A percentile compares a stretch with the other conserved stretches of the same genome.
Conservation (phyloP, 2,113 vertebrate genomes). For the Cyprinus carpio region DNA sequence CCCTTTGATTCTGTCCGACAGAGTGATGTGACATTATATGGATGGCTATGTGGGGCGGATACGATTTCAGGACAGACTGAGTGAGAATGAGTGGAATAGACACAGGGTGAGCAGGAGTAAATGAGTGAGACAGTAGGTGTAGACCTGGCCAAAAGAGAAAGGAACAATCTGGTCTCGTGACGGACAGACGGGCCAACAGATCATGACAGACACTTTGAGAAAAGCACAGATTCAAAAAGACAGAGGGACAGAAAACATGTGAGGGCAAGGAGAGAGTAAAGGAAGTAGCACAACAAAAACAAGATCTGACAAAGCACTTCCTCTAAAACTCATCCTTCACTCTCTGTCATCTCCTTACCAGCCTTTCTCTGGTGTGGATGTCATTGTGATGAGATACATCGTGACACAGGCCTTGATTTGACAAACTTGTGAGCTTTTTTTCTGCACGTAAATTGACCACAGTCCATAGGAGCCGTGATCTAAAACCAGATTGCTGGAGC, state of each 20-base stretch:
- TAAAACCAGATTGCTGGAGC: too few species aligned
- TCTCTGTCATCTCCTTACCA: background rate
- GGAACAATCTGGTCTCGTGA: slow-evolving; percentile 22
- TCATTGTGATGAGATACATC: slow-evolving; percentile 14
- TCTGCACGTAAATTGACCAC: slow-evolving; percentile 12
- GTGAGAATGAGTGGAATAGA: slow-evolving; percentile 3
- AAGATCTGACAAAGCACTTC: slow-evolving; percentile 20
- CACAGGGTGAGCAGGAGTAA: slow-evolving; percentile 4
- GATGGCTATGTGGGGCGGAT: background rate
- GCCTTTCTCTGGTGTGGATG: background rate
- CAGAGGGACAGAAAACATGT: slow-evolving; percentile 16
- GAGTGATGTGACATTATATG: too few species aligned
- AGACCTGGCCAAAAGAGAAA: slow-evolving; percentile 19
- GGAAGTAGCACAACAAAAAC: slow-evolving; percentile 22
- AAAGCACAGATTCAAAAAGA: background rate
- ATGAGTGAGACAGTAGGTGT: slow-evolving; percentile 22
- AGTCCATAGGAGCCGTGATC: background rate
- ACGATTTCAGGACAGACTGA: slow-evolving; percentile 20
- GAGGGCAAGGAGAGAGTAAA: slow-evolving; percentile 11
- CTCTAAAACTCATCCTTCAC: slow-evolving; percentile 17
- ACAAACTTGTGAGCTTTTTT: slow-evolving; percentile 21
- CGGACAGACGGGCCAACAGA: slow-evolving; percentile 6
- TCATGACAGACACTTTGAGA: slow-evolving; percentile 11
- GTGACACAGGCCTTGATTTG: slow-evolving; percentile 29
- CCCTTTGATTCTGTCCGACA: too few species aligned